Evolutionary conservation across 2,797 vertebrate species (phyloP).

Genomic region (Ciconia nigra): DNA sequence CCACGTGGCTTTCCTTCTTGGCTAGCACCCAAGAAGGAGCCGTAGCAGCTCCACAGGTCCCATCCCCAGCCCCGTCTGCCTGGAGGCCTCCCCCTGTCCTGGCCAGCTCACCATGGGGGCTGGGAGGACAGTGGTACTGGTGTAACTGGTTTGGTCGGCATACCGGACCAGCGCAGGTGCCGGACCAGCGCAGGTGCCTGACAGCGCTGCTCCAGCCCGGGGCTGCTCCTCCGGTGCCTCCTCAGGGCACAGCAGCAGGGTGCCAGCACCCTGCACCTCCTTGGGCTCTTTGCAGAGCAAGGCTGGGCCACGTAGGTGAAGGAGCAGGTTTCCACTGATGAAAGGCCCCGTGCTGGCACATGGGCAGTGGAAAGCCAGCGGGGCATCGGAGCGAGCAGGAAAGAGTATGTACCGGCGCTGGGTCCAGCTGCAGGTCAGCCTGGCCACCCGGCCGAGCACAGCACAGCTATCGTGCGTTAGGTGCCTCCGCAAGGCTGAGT

Average conservation of each 20-base stretch:
- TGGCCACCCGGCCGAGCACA: rapidly evolving
- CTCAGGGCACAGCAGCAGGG: background rate
- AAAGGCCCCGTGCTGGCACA: background rate
- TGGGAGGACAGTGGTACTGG: background rate
- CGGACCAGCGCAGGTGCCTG: background rate
- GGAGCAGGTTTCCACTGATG: background rate
- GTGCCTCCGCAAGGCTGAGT: rapidly evolving
- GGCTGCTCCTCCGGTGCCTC: background rate
- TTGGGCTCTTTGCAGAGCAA: background rate
- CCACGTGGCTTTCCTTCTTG: background rate
- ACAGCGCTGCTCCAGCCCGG: background rate
- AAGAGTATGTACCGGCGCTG: rapidly evolving
- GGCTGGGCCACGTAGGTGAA: rapidly evolving
- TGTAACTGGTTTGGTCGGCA: conserved; percentile 49
- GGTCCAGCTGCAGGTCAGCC: background rate
- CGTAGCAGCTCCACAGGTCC: background rate
- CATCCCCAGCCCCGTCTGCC: background rate
- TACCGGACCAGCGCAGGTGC: background rate
- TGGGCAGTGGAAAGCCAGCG: rapidly evolving
- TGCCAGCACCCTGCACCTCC: rapidly evolving
- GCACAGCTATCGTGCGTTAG: rapidly evolving
- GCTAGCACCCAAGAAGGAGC: background rate
- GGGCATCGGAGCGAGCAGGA: rapidly evolving
- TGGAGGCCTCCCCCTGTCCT: background rate
- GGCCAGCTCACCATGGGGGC: background rate